phyloP scores from a whole-genome alignment of 1,140 invertebrate genomes.

The Ips nitidus region DNA sequence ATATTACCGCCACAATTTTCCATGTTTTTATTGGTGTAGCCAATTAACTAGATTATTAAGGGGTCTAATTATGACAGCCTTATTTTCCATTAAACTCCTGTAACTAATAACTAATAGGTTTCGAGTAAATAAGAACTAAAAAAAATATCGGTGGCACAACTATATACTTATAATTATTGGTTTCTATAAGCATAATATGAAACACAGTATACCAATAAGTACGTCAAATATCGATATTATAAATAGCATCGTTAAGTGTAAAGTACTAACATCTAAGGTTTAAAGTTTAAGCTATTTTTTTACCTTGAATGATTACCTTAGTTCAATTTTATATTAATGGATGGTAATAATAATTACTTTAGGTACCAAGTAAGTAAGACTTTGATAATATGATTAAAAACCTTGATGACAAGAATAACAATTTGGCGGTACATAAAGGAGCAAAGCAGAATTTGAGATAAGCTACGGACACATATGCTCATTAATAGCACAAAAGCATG shows the following conservation, averaged over 20 bases:
- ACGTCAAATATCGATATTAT: constrained; percentile 19
- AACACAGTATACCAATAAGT: neutral
- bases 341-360: constrained; percentile 16
- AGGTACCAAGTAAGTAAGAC: neutral
- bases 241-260: constrained; percentile 10
- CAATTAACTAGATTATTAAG: constrained; percentile 18
- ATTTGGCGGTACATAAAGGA: too few relatives aligned
- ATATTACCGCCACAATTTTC: constrained; percentile 9
- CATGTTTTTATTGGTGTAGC: constrained; percentile 13
- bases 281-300: constrained; percentile 27
- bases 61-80: constrained; percentile 15
- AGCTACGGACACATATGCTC: too few relatives aligned
- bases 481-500: too few relatives aligned
- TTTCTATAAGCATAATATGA: constrained; percentile 13
- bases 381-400: neutral
- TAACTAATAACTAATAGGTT: constrained; percentile 16
- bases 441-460: too few relatives aligned
- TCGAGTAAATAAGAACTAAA: constrained; percentile 15
- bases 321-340: constrained; percentile 15
- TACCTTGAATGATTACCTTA: constrained; percentile 17
- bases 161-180: neutral
- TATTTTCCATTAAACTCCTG: constrained; percentile 22
- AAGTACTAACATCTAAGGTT: constrained; percentile 17
- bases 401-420: too few relatives aligned
- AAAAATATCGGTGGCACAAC: constrained; percentile 6